Base-by-base conservation (phyloP, 64 coral and sea anemone species). In the Astreopora myriophthalma region DNA sequence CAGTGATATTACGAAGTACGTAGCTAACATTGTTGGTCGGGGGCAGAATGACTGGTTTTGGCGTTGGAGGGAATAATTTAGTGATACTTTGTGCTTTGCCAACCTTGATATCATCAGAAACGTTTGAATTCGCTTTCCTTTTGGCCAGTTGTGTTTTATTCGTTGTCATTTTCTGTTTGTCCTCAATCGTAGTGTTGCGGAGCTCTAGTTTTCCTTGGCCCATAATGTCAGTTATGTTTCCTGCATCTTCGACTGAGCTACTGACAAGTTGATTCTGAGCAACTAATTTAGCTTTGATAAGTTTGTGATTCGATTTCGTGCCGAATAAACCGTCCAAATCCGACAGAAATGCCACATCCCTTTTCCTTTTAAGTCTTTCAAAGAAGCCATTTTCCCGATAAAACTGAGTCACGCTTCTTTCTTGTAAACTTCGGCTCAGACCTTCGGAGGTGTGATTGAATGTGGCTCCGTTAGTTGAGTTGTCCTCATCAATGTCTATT, bases 11-110 rank as follows among this genome's bases (percentile, higher is more conserved):
- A 6, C 48, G 62, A 24, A 88, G n/a, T 12, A 57, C 22, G 5
- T 61, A 73, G 48, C 37, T 93, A 44, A 87, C 31, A 31, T 44
- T 76, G 16, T 60, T 58, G 35, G 87, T 61, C 64, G 51, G 34
- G 4, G 87, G 85, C 2, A 57, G 27, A 48, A 74, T 69, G 25
- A 46, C n/a, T 31, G 70, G 37, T 34, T 67, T 83, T 23, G 79
- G 79, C 10, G 79, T 38, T 24, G 57, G 9, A 38, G 57, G 79
- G 24, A 65, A 3, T 16, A 37, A 34, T 3, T 19, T 38, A 13
- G 32, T 62, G n/a, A 83, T 83, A 26, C 33, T 83, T 32, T 83
- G 55, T 12, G 32, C 79, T 24, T 63, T 20, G 24, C 79, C 55
- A 22, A 83, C 4, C 19, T 22, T 32, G 12, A 68, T 68, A 3